Base-by-base conservation (phyloP, 1,140 invertebrate genomes). In the Amphibalanus amphitrite region DNA sequence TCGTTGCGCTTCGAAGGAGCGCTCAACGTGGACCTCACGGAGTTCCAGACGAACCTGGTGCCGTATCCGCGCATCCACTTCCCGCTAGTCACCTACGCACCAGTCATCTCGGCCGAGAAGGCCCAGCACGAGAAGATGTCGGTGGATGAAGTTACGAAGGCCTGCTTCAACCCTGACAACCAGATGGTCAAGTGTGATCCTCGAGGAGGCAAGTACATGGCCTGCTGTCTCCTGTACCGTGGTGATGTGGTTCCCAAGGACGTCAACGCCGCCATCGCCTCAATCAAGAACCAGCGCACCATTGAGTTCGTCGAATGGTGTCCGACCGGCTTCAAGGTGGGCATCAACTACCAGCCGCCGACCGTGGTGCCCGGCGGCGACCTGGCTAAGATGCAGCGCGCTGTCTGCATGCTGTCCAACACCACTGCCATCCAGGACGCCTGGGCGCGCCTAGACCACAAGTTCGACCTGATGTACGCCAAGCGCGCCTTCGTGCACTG, bases 151-250 rank as follows among this genome's bases (percentile, higher is more conserved):
- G 92, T 93, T 77, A 93, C 91, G 77, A 91, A 88, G 79, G 87
- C 89, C 25, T 72, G 90, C 80, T 93, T 92, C 80, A 89, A 91
- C 79, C 88, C 89, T 40, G 86, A 87, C 76, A 92, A 91, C 82
- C 90, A 93, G 84, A 92, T 93, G 91, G 90, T 93, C 28, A 93
- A 92, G 80, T 93, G 91, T 79, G 90, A 93, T 79, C 90, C 91
- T 6, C 84, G 90, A 75, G 87, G 80, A 69, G 85, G 84, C n/a
- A 85, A 85, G 75, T 85, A 83, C 79, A 83, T 83, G 83, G 82
- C 82, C 29, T 82, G 81, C 72, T 84, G 82, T 75, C 74, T 82
- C 33, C 74, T 82, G 17, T 82, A 82, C 73, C 78, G 83, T 68
- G 81, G 81, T 13, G 82, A 83, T 74, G 82, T 82, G 26, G 82